A percentile compares a stretch with the other conserved stretches of the same genome.
Conservation (phyloP, 2,888 invertebrate genomes). For the Xanthostigma xanthostigma region DNA sequence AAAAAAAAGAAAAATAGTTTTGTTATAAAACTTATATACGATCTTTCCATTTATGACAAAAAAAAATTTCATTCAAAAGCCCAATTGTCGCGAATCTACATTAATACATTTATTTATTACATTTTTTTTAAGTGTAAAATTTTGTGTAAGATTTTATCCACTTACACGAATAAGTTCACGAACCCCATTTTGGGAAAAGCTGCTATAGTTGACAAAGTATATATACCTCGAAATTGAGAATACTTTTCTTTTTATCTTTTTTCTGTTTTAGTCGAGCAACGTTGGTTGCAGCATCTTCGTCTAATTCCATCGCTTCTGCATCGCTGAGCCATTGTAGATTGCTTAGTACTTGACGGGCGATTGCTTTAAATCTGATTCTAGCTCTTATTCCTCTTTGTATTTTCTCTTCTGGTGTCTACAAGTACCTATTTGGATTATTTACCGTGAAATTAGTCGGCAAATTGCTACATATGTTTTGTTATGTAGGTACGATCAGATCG, state of each 20-base stretch:
- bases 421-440: not conserved
- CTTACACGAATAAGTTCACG: too few relatives aligned
- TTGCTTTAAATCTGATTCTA: conserved; percentile 37
- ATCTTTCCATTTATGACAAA: too few relatives aligned
- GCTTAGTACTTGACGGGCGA: conserved; percentile 38
- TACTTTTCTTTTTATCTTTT: conserved; percentile 9
- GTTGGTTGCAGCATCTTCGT: conserved; percentile 37
- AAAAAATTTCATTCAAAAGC: too few relatives aligned
- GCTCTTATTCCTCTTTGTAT: conserved; percentile 22
- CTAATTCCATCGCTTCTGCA: conserved; percentile 26
- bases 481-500: too few relatives aligned
- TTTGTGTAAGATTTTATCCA: too few relatives aligned
- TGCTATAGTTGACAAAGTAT: conserved; percentile 21
- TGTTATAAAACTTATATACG: too few relatives aligned
- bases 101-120: too few relatives aligned
- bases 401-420: conserved; percentile 1
- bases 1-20: too few relatives aligned
- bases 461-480: too few relatives aligned
- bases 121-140: too few relatives aligned
- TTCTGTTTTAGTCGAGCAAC: conserved; percentile 24
- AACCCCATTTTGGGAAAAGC: conserved; percentile 21
- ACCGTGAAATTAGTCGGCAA: too few relatives aligned
- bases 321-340: conserved; percentile 43
- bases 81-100: too few relatives aligned
- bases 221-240: conserved; percentile 15